Evolutionary conservation across 2,888 invertebrate genomes (phyloP), one percentile per base, ranked within the genome.

Genomic region (Coenonympha glycerion): DNA sequence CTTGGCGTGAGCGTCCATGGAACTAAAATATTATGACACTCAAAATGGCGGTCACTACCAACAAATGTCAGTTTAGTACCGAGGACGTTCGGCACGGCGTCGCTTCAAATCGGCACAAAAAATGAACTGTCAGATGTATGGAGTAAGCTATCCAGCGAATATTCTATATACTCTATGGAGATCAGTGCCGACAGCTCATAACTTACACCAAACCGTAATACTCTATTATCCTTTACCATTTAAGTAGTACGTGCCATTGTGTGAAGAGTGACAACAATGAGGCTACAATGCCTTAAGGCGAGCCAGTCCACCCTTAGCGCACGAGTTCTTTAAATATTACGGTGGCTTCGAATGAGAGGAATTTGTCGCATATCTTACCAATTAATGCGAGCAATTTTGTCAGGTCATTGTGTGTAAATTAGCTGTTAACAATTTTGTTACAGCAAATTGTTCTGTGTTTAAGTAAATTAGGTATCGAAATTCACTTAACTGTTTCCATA

Each of bases 321-420:
- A 33, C 18, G 39, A 45, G 39, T 50, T 45, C 45, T 50, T 39
- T 26, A 50, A 50, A 50, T 50, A 50, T 45, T 45, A 45, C 31
- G 22, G 22, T 31, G 21, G 44, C 30, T 22, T 15, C 11, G 28
- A 24, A 30, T 22, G 11, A 24, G 13, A 41, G 49, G 45, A 45
- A 53, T 53, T 53, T 33, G 31, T 33, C 44, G 44, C 48, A 53
- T 49, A 45, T 39, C 26, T 46, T 41, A 28, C 40, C 52, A 53
- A 49, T 48, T 46, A 53, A 24, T 53, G 41, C 30, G 11, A 13
- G 40, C 45, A 49, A 45, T 46, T 36, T 45, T 45, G 45, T 45
- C 1, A 3, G 36, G 24, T 34, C 18, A 45, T 45, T 45, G 45
- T 45, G 24, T 45, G 24, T n/a, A 45, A 45, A 45, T 45, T 45